A percentile compares a stretch with the other conserved stretches of the same genome.
phyloP scores from a whole-genome alignment of 2,888 invertebrate genomes.

The Drosophila buzzatii region DNA sequence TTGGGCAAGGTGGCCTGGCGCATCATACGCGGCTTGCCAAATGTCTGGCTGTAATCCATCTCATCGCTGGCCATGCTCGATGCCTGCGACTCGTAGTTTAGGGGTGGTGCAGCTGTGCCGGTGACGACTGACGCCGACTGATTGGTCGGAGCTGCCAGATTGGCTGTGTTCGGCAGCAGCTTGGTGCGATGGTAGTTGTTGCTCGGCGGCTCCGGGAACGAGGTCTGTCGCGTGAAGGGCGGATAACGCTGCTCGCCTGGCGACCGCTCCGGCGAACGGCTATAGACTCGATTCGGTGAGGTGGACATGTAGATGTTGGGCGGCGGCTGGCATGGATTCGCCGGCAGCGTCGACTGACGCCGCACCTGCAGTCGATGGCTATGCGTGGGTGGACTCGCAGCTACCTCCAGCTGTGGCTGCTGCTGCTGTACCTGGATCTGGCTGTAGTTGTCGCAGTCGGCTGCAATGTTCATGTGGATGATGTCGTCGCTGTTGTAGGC shows the following conservation, averaged over 20 bases:
- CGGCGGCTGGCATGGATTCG: constrained; percentile 81
- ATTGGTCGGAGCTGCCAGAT: constrained; percentile 51
- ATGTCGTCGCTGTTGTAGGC: constrained; percentile 82
- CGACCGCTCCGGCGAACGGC: constrained; percentile 84
- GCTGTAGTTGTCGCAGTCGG: constrained; percentile 78
- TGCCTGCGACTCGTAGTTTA: constrained; percentile 69
- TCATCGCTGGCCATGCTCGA: constrained; percentile 71
- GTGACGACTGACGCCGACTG: constrained; percentile 17
- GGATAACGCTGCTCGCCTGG: constrained; percentile 83
- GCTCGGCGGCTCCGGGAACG: constrained; percentile 79
- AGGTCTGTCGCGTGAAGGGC: constrained; percentile 84
- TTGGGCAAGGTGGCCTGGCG: constrained; percentile 84
- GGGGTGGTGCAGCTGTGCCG: constrained; percentile 43
- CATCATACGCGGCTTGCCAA: constrained; percentile 79
- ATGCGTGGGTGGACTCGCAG: constrained; percentile 64
- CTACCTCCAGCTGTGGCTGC: constrained; percentile 63
- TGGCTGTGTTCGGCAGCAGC: constrained; percentile 82
- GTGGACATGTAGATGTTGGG: constrained; percentile 84
- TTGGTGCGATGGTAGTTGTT: constrained; percentile 72
- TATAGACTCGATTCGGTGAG: constrained; percentile 84
- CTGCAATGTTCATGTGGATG: constrained; percentile 72
- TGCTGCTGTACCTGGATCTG: constrained; percentile 55
- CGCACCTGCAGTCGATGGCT: constrained; percentile 82
- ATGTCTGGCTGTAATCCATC: constrained; percentile 66
- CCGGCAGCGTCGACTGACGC: constrained; percentile 84